These are phyloP conservation scores for Helarctos malayanus DNA, from an alignment of 2,797 vertebrate species.

Conservation along the genomic window DNA sequence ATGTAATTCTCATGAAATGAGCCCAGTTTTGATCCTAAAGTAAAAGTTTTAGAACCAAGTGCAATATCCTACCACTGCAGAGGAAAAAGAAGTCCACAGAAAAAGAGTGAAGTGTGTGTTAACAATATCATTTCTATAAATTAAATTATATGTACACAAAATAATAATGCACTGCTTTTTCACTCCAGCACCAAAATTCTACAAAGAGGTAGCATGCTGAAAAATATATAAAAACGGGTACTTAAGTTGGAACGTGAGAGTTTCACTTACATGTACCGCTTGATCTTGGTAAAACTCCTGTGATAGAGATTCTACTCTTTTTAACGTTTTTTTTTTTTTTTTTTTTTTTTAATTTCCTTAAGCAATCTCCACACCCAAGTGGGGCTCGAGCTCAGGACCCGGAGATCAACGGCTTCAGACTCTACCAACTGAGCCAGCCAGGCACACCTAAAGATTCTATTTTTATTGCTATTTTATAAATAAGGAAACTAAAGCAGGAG, in stretches of 20 bases:
- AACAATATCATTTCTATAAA: not conserved
- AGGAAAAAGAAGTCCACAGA: not conserved
- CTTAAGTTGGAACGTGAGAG: not conserved
- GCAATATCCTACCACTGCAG: not conserved
- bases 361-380: not conserved
- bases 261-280: not conserved
- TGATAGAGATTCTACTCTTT: not conserved
- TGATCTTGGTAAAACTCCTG: not conserved
- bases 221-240: not conserved
- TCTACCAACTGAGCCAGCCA: not conserved
- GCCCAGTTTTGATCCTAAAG: not conserved
- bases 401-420: not conserved
- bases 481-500: constrained; percentile 1
- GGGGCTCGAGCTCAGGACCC: not conserved
- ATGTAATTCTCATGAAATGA: not conserved
- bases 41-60: not conserved
- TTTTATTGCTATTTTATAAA: constrained; percentile 34
- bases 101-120: not conserved
- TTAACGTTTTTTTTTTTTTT: not conserved
- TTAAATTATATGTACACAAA: not conserved
- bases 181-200: not conserved
- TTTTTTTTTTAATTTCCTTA: not conserved
- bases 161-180: not conserved
- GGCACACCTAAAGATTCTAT: not conserved
- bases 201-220: not conserved